These are phyloP conservation scores for Acanthoscelides obtectus DNA, from an alignment of 2,888 invertebrate species.

Conservation along the genomic window DNA sequence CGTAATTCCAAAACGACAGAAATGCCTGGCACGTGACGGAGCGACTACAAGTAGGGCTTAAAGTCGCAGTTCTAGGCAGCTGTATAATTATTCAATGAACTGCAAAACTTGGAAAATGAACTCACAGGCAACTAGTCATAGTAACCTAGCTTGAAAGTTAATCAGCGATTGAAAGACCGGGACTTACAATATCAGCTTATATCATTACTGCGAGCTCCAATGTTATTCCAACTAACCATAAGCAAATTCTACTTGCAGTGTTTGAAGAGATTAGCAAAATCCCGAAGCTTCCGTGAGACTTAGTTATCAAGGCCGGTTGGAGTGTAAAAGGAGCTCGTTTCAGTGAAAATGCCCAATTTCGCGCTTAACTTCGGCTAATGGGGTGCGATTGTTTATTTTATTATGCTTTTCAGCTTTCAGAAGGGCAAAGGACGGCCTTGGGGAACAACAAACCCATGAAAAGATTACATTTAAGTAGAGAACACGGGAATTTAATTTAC, in stretches of 20 bases:
- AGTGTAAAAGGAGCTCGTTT: not conserved
- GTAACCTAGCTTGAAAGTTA: too few species aligned
- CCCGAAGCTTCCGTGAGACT: not conserved
- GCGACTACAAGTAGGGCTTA: too few species aligned
- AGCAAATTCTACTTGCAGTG: not conserved
- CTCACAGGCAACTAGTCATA: too few species aligned
- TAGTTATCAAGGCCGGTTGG: not conserved
- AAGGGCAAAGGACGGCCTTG: not conserved
- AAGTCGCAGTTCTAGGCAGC: too few species aligned
- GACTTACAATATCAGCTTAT: too few species aligned
- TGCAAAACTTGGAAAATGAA: too few species aligned
- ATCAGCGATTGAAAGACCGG: too few species aligned
- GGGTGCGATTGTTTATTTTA: not conserved
- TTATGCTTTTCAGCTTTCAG: not conserved
- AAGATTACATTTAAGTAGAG: not conserved
- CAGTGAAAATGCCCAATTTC: not conserved
- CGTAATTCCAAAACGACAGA: too few species aligned
- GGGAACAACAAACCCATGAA: not conserved
- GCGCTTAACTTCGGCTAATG: not conserved
- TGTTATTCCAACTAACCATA: not conserved
- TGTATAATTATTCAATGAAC: too few species aligned
- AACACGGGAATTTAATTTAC: not conserved
- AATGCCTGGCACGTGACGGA: too few species aligned
- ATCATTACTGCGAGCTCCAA: too few species aligned
- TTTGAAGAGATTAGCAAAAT: not conserved